Conservation (phyloP, 1,140 invertebrate species). For the Drosophila pruinosa region DNA sequence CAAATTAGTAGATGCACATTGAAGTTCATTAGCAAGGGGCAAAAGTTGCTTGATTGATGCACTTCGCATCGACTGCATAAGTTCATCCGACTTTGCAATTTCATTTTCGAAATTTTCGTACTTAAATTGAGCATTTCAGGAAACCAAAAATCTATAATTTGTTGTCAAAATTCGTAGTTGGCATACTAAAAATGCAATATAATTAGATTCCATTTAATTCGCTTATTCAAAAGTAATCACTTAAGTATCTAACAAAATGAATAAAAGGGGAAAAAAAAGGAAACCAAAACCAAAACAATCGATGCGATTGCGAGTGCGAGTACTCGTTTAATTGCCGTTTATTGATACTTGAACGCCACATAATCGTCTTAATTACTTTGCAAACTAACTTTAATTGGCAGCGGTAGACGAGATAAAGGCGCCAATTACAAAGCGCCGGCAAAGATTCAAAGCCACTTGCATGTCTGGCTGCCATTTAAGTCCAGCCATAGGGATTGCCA, state of each 20-base stretch:
- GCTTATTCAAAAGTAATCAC: constrained; percentile 49
- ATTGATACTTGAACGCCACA: constrained; percentile 80
- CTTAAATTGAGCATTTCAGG: not conserved
- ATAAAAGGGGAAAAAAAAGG: constrained; percentile 40
- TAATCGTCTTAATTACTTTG: constrained; percentile 80
- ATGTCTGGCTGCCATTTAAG: constrained; percentile 66
- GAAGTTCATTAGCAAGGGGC: constrained; percentile 72
- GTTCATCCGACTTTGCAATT: not conserved
- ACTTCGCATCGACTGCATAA: constrained; percentile 39
- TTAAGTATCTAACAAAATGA: constrained; percentile 55
- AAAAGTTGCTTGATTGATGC: constrained; percentile 74
- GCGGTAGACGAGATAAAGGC: constrained; percentile 69
- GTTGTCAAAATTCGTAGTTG: too few species aligned
- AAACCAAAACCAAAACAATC: constrained; percentile 48
- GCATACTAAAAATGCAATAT: not conserved
- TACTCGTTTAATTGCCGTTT: constrained; percentile 69
- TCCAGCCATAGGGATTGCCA: not conserved
- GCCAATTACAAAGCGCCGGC: constrained; percentile 56
- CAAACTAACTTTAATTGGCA: constrained; percentile 79
- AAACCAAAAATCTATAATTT: not conserved
- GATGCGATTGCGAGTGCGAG: constrained; percentile 30
- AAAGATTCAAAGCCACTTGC: constrained; percentile 54
- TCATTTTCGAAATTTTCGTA: not conserved
- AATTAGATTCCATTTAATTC: constrained; percentile 3
- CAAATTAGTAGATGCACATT: constrained; percentile 70